Percentiles rank a stretch among this genome's conserved stretches.
phyloP scores from a whole-genome alignment of 1,140 invertebrate species.

The Aricia agestis region DNA sequence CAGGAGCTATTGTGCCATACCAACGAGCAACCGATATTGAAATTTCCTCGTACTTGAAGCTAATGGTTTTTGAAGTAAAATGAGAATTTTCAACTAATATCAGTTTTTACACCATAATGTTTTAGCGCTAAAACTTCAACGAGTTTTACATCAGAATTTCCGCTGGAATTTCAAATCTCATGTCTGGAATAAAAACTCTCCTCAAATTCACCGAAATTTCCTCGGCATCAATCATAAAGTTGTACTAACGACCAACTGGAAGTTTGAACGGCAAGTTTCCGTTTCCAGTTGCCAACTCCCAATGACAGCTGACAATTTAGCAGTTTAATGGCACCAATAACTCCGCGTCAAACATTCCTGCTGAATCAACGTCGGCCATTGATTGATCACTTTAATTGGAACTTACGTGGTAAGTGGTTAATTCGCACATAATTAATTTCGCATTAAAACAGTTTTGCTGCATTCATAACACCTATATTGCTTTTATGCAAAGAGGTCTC shows the following conservation, averaged over 20 bases:
- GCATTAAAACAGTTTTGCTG: too few species aligned
- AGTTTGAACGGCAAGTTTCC: conserved; percentile 16
- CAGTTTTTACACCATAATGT: conserved; percentile 1
- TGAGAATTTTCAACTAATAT: background rate
- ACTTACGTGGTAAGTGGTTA: conserved; percentile 18
- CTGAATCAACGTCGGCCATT: conserved; percentile 17
- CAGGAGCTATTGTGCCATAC: background rate
- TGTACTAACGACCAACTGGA: conserved; percentile 22
- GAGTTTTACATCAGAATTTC: conserved; percentile 2
- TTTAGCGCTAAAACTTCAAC: background rate
- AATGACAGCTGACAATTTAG: conserved; percentile 27
- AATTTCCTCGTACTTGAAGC: background rate
- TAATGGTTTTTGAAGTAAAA: background rate
- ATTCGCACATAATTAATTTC: background rate
- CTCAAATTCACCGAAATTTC: conserved; percentile 5
- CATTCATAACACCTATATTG: too few species aligned
- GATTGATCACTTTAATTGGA: conserved; percentile 25
- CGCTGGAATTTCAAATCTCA: background rate
- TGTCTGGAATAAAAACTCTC: conserved; percentile 1
- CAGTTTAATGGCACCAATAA: conserved; percentile 24
- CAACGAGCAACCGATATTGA: background rate
- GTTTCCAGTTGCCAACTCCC: conserved; percentile 17
- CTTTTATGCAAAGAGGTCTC: too few species aligned
- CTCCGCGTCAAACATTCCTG: conserved; percentile 22
- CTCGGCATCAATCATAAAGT: conserved; percentile 27